Base-by-base conservation (phyloP, 2,888 invertebrate genomes). In the Aethes cnicana region DNA sequence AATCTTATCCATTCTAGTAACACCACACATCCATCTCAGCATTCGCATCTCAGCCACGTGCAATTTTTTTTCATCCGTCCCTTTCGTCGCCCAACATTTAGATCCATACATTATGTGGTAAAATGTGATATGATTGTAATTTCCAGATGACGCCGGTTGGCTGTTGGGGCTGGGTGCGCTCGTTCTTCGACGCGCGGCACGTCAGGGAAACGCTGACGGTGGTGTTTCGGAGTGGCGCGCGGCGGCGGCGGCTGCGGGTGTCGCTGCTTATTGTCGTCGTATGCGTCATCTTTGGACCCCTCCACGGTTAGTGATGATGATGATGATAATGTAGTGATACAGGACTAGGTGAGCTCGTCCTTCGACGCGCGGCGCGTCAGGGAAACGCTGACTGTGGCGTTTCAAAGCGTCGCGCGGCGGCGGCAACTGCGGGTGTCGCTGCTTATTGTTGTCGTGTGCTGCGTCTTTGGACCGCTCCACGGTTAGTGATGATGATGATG, bases 231-330 rank as follows among this genome's bases (percentile, higher is more conserved):
- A 83, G 81, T 21, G 89, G 91, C 0, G 84, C 88, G 1, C 69
- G 82, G 2, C 72, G 90, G 48, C 69, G 90, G 41, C 78, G 89
- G 28, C 83, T 84, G n/a, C 63, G 91, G 42, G 89, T 91, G 1
- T 90, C 88, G 0, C 58, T 89, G 21, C 84, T 91, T 2, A 90
- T 91, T 41, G 81, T 91, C 11, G 84, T 91, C 16, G 91, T 90
- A 1, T 90, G 91, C 63, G 85, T 91, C 26, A 88, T 91, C 58
- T 87, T 91, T 54, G 91, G 91, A 55, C 91, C 91, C 2, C 63
- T 91, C 33, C 90, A 90, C 68, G 91, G 91, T 91, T 59, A 77
- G 74, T 48, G 12, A 5, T 5, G 4, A 3, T 5, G 23, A 4
- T 3, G n/a, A 4, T 26, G 11, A 9, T 12, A 6, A 1, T 2